Evolutionary conservation across 2,113 vertebrate species (phyloP), one percentile per base, ranked within the genome.

Genomic region (Naja naja): DNA sequence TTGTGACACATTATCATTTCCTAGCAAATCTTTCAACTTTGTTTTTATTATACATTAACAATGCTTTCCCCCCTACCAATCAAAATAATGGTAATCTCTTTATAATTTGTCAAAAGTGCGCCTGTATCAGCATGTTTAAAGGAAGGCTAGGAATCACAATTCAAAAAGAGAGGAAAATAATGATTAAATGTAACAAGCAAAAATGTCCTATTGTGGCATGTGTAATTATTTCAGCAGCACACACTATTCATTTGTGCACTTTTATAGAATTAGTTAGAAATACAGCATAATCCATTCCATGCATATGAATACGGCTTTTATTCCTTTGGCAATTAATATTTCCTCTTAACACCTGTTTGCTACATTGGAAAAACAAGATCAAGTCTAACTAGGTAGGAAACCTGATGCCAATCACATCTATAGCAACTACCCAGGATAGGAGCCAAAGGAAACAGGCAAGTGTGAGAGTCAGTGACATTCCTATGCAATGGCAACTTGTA

Each of bases 1-100:
- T 87, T 92, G 93, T 52, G 54, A 60, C 34, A 94, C 91, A 64
- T 60, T 45, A 95, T 91, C 64, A 93, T 93, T 95, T 95, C 14
- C 54, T 91, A 39, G 95, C 94, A 39, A 93, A 91, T 12, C 53
- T 94, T 69, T 90, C 18, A 89, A 16, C 58, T 55, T 74, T 39
- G 34, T 60, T 92, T 92, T 94, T 93, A 87, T 93, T 93, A 4
- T 89, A 89, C 47, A 87, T 34, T 91, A 94, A 93, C 90, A 94
- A 94, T 56, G 1, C 23, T 23, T 81, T 30, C 11, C 25, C 91
- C 43, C 43, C 64, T 2, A 81, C 85, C 85, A n/a, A 91, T 90
- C n/a, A 94, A 91, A 94, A 93, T 87, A 95, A 93, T 91, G 93
- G 89, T 91, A n/a, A 86, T 64, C 45, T 88, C 94, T 94, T 94